These are phyloP conservation scores for Stomatorhinus walkeri DNA, from an alignment of 2,797 vertebrate genomes.

Conservation along the genomic window DNA sequence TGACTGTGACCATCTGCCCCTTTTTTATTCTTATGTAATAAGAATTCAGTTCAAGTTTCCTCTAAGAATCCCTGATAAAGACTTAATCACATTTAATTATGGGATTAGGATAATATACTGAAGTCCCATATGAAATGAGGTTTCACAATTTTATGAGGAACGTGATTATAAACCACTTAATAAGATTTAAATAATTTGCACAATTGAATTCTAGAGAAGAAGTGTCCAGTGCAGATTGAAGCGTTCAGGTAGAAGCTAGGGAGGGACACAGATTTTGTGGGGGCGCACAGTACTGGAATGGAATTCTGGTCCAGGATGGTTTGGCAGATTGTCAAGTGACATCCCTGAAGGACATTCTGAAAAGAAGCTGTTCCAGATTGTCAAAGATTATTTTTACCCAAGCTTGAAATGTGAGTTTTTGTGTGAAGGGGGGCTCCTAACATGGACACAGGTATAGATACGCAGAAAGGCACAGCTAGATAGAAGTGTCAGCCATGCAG, in stretches of 20 bases:
- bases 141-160: background rate
- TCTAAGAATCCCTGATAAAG: background rate
- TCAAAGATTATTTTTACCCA: background rate
- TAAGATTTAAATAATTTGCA: background rate
- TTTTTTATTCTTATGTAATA: background rate
- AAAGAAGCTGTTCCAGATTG: background rate
- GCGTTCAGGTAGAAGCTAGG: background rate
- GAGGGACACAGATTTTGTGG: conserved; percentile 3
- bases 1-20: background rate
- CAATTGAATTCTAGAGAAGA: background rate
- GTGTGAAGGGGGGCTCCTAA: background rate
- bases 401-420: background rate
- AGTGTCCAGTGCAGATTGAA: background rate
- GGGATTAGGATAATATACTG: conserved; percentile 1
- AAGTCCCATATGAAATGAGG: background rate
- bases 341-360: background rate
- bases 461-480: background rate
- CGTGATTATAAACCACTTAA: background rate
- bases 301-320: background rate
- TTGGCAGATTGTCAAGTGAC: background rate
- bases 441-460: background rate
- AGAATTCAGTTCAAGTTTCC: background rate
- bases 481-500: background rate
- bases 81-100: background rate
- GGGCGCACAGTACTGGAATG: background rate